Conservation (phyloP, 2,113 vertebrate genomes). For the Sarotherodon lohbergeri region DNA sequence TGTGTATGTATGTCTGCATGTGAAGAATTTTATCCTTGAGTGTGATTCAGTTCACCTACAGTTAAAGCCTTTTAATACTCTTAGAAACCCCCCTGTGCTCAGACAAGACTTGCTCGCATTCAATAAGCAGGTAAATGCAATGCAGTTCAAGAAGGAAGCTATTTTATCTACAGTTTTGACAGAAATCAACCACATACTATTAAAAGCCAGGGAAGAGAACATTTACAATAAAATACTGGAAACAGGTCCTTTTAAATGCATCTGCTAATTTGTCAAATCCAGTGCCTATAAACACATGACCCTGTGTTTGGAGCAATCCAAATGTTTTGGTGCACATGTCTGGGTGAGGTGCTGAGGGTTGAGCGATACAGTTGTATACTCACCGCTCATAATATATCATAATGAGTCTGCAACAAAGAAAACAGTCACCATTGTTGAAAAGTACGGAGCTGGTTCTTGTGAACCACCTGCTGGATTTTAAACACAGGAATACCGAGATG, state of each 20-base stretch:
- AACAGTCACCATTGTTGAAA: background rate
- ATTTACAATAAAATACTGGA: background rate
- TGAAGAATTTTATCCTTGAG: background rate
- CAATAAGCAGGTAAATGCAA: background rate
- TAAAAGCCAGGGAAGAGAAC: background rate
- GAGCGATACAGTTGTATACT: background rate
- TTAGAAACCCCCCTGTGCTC: background rate
- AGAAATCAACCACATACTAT: background rate
- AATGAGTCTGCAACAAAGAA: background rate
- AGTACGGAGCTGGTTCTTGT: background rate
- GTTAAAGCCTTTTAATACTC: background rate
- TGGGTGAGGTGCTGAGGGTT: background rate
- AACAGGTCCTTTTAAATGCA: background rate
- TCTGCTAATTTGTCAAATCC: background rate
- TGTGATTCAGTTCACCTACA: background rate
- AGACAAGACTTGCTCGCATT: background rate
- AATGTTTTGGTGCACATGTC: background rate
- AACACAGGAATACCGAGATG: conserved; percentile 33
- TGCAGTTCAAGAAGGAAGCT: background rate
- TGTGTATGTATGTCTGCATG: background rate
- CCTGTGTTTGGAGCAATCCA: background rate
- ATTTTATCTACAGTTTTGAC: background rate
- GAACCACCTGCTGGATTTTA: conserved; percentile 53
- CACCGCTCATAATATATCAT: background rate
- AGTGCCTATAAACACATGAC: background rate